Evolutionary conservation across 2,888 invertebrate genomes (phyloP), one percentile per base, ranked within the genome.

Genomic region (Arenicola marina): DNA sequence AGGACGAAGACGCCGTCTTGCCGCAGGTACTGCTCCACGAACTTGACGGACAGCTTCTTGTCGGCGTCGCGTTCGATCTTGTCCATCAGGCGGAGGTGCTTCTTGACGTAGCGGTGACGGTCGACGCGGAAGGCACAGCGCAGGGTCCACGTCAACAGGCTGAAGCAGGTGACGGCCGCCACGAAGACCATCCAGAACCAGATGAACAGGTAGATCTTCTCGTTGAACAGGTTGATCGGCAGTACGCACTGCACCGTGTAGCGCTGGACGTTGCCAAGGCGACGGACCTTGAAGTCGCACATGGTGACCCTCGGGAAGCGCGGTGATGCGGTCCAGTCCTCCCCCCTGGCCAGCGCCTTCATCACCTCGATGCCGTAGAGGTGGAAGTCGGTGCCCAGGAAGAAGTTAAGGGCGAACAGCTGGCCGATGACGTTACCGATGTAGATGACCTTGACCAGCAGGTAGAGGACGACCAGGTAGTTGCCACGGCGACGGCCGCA

Each of bases 141-240:
- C 38, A 72, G 76, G 59, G 79, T 69, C 86, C 86, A 86, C 64
- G 80, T 79, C 63, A 85, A 67, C 59, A 85, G 79, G 70, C 80
- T 83, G 66, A 79, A 73, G 46, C 80, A 71, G 68, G 84, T 84
- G 65, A 83, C 74, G 34, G 80, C 69, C 53, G 81, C 78, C 24
- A 86, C 84, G 38, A 85, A 78, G 34, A 85, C 78, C 60, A 85
- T 76, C 86, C 86, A 86, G 77, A 84, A 70, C 86, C 86, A 86
- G 53, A 86, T 75, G 78, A 86, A 86, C 69, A 82, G 79, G 71
- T 79, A 83, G 62, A 83, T 83, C 74, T 82, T 82, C 70, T 73
- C 73, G 58, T 72, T 73, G 65, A 73, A 73, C 31, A 73, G 67
- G 58, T 73, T 73, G 61, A 73, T 82, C 29, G 83, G 81, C 63